Evolutionary conservation across 2,888 invertebrate species (phyloP), one percentile per base, ranked within the genome.

Genomic region (Chouioia cunea): DNA sequence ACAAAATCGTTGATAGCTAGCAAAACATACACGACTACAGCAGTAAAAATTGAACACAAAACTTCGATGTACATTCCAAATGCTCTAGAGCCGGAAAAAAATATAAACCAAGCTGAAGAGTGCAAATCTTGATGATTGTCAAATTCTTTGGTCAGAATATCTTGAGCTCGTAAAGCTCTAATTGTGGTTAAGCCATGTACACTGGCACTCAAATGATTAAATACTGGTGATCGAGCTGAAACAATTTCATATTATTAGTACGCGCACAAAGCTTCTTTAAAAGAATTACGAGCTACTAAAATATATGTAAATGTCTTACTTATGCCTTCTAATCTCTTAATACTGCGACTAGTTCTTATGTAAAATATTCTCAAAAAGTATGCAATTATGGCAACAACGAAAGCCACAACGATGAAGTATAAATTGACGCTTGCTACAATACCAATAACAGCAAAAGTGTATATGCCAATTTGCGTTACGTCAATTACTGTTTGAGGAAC

Each of bases 171-270:
- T 78, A 91, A 93, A 0, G 95, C 93, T 67, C 96, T 87, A 54
- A 96, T 93, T 0, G 95, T 94, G 0, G 93, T 90, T 20, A 96
- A 84, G 0, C 96, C 96, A 76, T 92, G 90, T 2, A 96, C 87
- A 0, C 93, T 91, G 4, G 94, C 92, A 79, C 91, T 93, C 47
- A 96, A 86, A 82, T 95, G 95, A 1, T 93, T 90, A 81, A 94
- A 95, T 0, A 96, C 92, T 1, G 96, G 96, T 79, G 94, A 94
- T 66, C 94, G 90, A 77, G 93, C 95, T 95, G 86, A 64, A 82
- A 79, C 22, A 10, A 46, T 36, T 16, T 52, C 27, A 18, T 16
- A 23, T 43, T 15, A 23, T 20, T n/a, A 27, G 4, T 6, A 50
- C 4, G 10, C 4, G 27, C 36, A 43, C 43, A 23, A 23, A 2